Evolutionary conservation across 2,113 vertebrate species (phyloP), one percentile per base, ranked within the genome.

Genomic region (Montifringilla adamsi): DNA sequence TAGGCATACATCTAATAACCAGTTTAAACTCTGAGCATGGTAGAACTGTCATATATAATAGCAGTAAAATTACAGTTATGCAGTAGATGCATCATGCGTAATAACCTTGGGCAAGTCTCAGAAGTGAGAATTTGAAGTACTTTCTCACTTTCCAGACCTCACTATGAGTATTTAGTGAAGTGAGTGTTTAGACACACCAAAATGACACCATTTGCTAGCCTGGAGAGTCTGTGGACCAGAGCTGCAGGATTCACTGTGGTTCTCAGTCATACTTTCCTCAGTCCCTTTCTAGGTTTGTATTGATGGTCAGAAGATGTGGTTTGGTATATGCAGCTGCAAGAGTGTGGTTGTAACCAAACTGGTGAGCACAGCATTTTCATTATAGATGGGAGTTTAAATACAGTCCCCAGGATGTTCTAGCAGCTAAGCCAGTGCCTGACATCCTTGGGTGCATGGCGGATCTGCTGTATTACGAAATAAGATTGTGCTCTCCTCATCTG

Each of bases 61-160:
- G 75, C 33, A 77, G 31, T 91, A 90, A 93, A 94, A 87, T 67
- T 91, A 87, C 49, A 81, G 43, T 44, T 80, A 59, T 83, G 23
- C 43, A 55, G 46, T 21, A 70, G n/a, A 56, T 50, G 21, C 10
- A 69, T 79, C 49, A 59, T 20, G 52, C 0, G 0, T 49, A 84
- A 60, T 76, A 94, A 91, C 78, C 12, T 68, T 80, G 23, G 16
- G 31, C 15, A 69, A 85, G 11, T 5, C 16, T 85, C 18, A 33
- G 2, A 14, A 66, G 12, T 60, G 20, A 23, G n/a, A 66, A 83
- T 27, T 66, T 46, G 67, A 83, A 87, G 20, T 41, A 79, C 46
- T 83, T 83, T 11, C 23, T 85, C 63, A 26, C 9, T 88, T 93
- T 83, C 9, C 30, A 84, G 23, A 52, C 14, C 12, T 79, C 13